phyloP scores from a whole-genome alignment of 2,113 vertebrate species.

The Desmodus rotundus region DNA sequence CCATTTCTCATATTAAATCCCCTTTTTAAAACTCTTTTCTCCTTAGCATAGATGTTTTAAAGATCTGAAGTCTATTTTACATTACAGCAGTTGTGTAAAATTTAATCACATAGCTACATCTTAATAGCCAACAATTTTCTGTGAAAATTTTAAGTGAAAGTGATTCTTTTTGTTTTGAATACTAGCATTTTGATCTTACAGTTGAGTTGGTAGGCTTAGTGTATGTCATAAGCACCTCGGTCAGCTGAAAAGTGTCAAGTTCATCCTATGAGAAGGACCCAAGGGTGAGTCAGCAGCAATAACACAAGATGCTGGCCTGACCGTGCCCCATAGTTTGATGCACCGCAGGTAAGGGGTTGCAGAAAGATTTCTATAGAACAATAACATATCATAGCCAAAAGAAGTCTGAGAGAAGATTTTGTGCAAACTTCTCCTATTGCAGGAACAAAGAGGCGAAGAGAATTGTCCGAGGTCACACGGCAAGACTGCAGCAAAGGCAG shows the following conservation, averaged over 20 bases:
- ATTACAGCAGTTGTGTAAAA: conserved; percentile 13
- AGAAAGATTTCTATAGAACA: background rate
- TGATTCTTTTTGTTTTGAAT: conserved; percentile 35
- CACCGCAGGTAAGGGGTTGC: background rate
- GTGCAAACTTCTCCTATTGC: background rate
- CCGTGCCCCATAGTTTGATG: conserved; percentile 21
- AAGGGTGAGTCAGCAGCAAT: conserved; percentile 19
- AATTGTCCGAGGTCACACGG: background rate
- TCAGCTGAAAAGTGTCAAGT: conserved; percentile 19
- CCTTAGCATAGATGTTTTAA: background rate
- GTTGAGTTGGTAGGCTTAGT: conserved; percentile 2
- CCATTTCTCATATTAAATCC: background rate
- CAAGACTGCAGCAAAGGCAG: background rate
- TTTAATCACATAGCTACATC: conserved; percentile 11
- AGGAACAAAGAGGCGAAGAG: background rate
- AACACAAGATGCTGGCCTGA: conserved; percentile 17
- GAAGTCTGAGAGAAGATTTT: background rate
- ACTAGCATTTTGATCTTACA: conserved; percentile 35
- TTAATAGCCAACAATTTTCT: conserved; percentile 17
- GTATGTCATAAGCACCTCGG: background rate
- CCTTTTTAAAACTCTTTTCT: background rate
- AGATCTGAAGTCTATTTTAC: conserved; percentile 21
- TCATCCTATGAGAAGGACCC: conserved; percentile 23
- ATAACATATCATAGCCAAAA: background rate
- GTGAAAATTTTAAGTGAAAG: conserved; percentile 29